Evolutionary conservation across 2,797 vertebrate genomes (phyloP).

Genomic region (Melanotaenia trifasciata): DNA sequence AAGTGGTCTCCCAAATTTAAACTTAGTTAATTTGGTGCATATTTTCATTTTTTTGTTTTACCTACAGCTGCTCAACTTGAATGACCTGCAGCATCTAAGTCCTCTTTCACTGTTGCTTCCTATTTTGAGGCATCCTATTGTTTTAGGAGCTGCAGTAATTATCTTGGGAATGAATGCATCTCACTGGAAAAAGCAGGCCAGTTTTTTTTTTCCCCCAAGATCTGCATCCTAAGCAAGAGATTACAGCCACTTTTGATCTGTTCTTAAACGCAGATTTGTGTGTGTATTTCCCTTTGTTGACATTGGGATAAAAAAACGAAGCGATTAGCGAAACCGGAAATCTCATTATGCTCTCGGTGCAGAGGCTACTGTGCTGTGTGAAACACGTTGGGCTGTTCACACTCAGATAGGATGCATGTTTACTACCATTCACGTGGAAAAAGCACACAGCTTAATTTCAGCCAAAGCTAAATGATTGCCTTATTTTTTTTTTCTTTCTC

Average conservation of each 20-base stretch:
- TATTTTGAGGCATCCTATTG: conserved; percentile 54
- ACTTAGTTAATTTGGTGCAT: conserved; percentile 38
- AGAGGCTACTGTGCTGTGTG: conserved; percentile 41
- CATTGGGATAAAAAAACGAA: conserved; percentile 50
- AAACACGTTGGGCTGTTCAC: conserved; percentile 23
- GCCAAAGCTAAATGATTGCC: conserved; percentile 28
- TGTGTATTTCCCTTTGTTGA: conserved; percentile 51
- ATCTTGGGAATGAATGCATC: conserved; percentile 61
- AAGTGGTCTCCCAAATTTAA: conserved; percentile 42
- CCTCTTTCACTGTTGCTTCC: conserved; percentile 9
- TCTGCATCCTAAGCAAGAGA: conserved; percentile 64
- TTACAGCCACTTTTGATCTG: conserved; percentile 72
- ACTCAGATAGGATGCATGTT: conserved; percentile 22
- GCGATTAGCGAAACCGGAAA: conserved; percentile 68
- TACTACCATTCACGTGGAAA: conserved; percentile 27
- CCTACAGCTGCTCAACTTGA: conserved; percentile 43
- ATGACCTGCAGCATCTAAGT: conserved; percentile 49
- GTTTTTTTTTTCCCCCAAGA: conserved; percentile 46
- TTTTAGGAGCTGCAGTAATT: conserved; percentile 62
- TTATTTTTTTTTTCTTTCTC: conserved; percentile 46
- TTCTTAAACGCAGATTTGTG: conserved; percentile 70
- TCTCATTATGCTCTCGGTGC: conserved; percentile 63
- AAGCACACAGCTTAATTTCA: conserved; percentile 44
- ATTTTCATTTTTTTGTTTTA: conserved; percentile 15
- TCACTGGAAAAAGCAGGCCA: conserved; percentile 30